These are phyloP conservation scores for Eristalinus sepulchralis DNA, from an alignment of 2,888 invertebrate species.

Conservation along the genomic window DNA sequence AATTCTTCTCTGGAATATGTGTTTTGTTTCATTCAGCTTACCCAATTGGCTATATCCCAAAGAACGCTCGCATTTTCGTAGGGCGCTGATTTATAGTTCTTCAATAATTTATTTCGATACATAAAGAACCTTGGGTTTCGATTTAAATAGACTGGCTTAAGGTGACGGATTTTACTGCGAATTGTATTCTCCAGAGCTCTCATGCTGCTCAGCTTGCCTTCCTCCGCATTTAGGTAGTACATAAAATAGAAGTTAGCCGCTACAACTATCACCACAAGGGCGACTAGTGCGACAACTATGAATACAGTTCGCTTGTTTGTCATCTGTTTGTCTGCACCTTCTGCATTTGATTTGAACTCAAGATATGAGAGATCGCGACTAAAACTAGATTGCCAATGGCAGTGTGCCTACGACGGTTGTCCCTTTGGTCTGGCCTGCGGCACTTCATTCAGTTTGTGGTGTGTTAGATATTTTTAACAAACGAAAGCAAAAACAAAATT, in stretches of 20 bases:
- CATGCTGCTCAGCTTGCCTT: constrained; percentile 80
- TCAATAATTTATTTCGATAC: constrained; percentile 79
- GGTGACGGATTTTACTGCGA: constrained; percentile 78
- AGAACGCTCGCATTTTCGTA: constrained; percentile 82
- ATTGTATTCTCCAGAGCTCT: constrained; percentile 79
- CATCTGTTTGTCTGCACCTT: constrained; percentile 49
- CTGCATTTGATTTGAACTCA: constrained; percentile 66
- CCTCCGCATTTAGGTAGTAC: constrained; percentile 79
- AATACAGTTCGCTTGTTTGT: constrained; percentile 78
- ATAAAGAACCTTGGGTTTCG: constrained; percentile 80
- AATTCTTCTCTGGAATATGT: constrained; percentile 22
- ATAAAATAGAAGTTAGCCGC: constrained; percentile 81
- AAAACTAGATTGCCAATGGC: constrained; percentile 51
- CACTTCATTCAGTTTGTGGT: constrained; percentile 64
- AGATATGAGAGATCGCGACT: constrained; percentile 65
- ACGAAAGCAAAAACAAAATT: constrained; percentile 37
- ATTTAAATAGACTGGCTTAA: constrained; percentile 80
- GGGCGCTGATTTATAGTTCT: constrained; percentile 77
- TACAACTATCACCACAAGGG: constrained; percentile 75
- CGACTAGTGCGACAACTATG: constrained; percentile 76
- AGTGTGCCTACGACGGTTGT: constrained; percentile 58
- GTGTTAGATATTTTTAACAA: constrained; percentile 41
- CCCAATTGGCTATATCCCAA: constrained; percentile 82
- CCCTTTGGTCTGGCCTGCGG: constrained; percentile 57
- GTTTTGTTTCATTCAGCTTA: constrained; percentile 71